A percentile compares a stretch with the other conserved stretches of the same genome.
Conservation (phyloP, 1,140 invertebrate species). For the Schlechtendalia chinensis region DNA sequence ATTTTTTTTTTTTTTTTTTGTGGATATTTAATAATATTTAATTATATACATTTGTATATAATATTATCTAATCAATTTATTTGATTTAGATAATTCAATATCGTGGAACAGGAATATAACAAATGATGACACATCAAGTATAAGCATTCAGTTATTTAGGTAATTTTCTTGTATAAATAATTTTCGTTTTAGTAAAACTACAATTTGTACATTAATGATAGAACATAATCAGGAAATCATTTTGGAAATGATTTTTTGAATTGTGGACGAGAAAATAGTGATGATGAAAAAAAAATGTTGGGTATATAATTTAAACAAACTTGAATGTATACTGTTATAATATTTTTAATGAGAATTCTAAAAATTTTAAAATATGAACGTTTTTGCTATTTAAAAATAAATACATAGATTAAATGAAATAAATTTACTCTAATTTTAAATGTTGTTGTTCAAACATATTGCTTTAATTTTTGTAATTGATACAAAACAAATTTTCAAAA, state of each 20-base stretch:
- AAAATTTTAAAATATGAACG: background rate
- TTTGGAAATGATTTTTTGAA: conserved; percentile 3
- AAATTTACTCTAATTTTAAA: background rate
- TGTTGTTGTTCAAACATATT: background rate
- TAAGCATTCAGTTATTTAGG: conserved; percentile 45
- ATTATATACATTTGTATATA: background rate
- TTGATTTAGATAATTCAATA: conserved; percentile 31
- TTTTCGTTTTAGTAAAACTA: background rate
- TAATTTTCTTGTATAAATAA: background rate
- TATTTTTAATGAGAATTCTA: background rate
- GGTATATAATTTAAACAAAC: background rate
- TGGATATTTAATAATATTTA: background rate
- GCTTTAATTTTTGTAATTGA: background rate
- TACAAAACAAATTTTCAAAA: background rate
- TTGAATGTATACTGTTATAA: background rate
- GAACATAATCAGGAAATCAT: background rate
- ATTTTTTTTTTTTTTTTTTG: background rate
- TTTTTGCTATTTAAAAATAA: background rate
- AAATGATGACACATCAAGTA: conserved; percentile 47
- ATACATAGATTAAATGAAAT: background rate
- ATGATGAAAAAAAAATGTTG: background rate
- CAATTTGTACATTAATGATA: background rate
- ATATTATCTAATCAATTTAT: background rate
- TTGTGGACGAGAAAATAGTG: background rate
- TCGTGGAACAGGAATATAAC: conserved; percentile 44